Evolutionary conservation across 1,140 invertebrate genomes (phyloP).

Genomic region (Drosophila ficusphila): DNA sequence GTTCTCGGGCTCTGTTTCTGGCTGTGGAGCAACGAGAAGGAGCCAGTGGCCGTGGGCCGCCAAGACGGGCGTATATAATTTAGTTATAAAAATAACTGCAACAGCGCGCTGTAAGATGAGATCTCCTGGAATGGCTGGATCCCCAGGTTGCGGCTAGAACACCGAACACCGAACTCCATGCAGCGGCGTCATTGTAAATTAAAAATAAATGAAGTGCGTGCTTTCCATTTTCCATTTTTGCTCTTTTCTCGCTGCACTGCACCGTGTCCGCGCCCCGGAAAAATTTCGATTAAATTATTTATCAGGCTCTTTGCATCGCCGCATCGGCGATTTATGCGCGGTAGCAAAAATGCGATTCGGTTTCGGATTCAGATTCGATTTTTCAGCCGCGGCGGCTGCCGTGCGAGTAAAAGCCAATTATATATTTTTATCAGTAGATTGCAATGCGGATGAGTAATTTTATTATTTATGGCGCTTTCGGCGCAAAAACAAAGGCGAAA

Average conservation of each 20-base stretch:
- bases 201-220: conserved; percentile 79
- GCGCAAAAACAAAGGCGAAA: conserved; percentile 22
- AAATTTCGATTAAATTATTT: conserved; percentile 82
- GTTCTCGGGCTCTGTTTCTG: not conserved
- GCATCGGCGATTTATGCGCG: conserved; percentile 66
- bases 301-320: conserved; percentile 64
- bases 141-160: conserved; percentile 9
- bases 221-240: conserved; percentile 58
- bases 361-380: conserved; percentile 63
- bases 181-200: conserved; percentile 77
- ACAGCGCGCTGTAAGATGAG: conserved; percentile 69
- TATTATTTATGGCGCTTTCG: conserved; percentile 66
- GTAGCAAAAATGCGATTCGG: conserved; percentile 66
- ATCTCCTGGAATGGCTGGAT: conserved; percentile 56
- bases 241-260: conserved; percentile 9
- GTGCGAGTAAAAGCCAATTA: conserved; percentile 70
- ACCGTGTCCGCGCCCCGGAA: conserved; percentile 36
- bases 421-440: conserved; percentile 80
- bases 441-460: conserved; percentile 76
- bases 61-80: conserved; percentile 78
- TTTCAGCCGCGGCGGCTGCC: conserved; percentile 32
- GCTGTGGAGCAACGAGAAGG: conserved; percentile 15
- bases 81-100: conserved; percentile 84
- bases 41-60: conserved; percentile 28
- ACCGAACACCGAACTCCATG: conserved; percentile 14